Evolutionary conservation across 2,113 vertebrate genomes (phyloP).

Genomic region (Corythornis vintsioides): DNA sequence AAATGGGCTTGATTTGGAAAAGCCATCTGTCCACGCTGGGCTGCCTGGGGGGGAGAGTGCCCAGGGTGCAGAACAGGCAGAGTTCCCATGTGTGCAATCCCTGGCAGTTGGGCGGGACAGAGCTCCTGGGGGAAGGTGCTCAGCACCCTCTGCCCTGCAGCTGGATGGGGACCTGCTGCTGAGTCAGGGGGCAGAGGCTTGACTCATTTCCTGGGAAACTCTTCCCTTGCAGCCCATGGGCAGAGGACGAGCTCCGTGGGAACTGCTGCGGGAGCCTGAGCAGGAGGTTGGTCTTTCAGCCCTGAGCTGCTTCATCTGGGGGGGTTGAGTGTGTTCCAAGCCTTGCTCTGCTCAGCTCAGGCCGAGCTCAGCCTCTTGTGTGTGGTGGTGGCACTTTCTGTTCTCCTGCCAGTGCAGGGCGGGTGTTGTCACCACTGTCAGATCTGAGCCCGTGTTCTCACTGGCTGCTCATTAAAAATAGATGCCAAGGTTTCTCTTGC

Average conservation of each 20-base stretch:
- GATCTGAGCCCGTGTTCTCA: neutral
- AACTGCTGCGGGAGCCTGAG: neutral
- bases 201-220: slow-evolving; percentile 43
- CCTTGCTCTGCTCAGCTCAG: neutral
- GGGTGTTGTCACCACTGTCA: neutral
- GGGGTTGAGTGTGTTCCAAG: rapidly evolving
- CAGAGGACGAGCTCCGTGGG: neutral
- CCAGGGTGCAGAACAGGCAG: neutral
- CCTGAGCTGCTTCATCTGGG: neutral
- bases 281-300: neutral
- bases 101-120: neutral
- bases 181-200: neutral
- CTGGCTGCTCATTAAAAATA: neutral
- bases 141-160: neutral
- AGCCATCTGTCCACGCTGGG: neutral
- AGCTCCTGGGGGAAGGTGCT: neutral
- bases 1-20: neutral
- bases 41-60: neutral
- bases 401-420: neutral
- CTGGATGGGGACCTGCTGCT: too few species aligned
- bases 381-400: neutral
- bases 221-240: neutral
- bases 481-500: neutral
- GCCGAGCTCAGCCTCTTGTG: rapidly evolving
- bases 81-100: neutral